These are phyloP conservation scores for Drosophila serrata DNA, from an alignment of 1,140 invertebrate species.

Conservation along the genomic window DNA sequence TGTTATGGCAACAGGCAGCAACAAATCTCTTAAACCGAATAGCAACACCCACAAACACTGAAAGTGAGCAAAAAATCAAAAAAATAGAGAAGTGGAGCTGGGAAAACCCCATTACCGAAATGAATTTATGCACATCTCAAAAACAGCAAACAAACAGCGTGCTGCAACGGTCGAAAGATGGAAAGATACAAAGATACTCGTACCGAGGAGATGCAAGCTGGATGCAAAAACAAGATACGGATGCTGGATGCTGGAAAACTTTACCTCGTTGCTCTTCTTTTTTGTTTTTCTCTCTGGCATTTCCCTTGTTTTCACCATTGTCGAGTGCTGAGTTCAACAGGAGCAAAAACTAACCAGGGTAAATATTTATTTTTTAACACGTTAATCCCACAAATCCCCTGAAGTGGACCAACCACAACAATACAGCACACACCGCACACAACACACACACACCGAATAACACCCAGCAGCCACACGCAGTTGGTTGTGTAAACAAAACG, in stretches of 20 bases:
- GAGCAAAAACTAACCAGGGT: slow-evolving; percentile 79
- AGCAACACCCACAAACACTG: slow-evolving; percentile 56
- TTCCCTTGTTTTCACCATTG: slow-evolving; percentile 66
- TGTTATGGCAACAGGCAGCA: slow-evolving; percentile 56
- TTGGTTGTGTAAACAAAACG: slow-evolving; percentile 72
- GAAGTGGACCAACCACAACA: slow-evolving; percentile 68
- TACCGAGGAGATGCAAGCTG: slow-evolving; percentile 24
- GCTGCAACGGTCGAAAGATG: slow-evolving; percentile 18
- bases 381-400: slow-evolving; percentile 81
- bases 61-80: slow-evolving; percentile 32
- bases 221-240: slow-evolving; percentile 56
- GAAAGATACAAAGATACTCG: slow-evolving; percentile 20
- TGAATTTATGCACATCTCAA: slow-evolving; percentile 82
- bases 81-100: slow-evolving; percentile 35
- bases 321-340: slow-evolving; percentile 67
- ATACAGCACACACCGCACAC: slow-evolving; percentile 20
- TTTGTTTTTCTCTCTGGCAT: slow-evolving; percentile 1
- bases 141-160: slow-evolving; percentile 71
- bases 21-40: slow-evolving; percentile 69
- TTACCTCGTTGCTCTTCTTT: too few relatives aligned
- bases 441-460: slow-evolving; percentile 27
- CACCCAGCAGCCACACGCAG: slow-evolving; percentile 66
- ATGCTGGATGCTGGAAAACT: slow-evolving; percentile 49
- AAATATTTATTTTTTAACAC: slow-evolving; percentile 84
- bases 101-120: slow-evolving; percentile 79